These are phyloP conservation scores for Oophaga pumilio DNA, from an alignment of 2,113 vertebrate genomes.

Conservation along the genomic window DNA sequence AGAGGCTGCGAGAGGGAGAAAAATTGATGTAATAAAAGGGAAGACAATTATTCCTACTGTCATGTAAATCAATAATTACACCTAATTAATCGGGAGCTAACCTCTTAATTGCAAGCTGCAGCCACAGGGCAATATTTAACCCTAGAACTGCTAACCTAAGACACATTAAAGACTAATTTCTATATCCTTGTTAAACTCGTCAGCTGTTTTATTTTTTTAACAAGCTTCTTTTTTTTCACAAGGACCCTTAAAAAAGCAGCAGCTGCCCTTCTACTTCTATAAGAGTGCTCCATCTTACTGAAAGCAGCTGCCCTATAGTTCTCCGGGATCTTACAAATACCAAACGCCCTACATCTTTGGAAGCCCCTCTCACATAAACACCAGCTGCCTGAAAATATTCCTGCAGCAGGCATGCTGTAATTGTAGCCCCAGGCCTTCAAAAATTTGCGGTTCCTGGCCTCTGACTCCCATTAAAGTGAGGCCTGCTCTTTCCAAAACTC, in stretches of 20 bases:
- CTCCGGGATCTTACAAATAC: conserved; percentile 27
- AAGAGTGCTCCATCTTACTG: not conserved
- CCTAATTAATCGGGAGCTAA: conserved; percentile 44
- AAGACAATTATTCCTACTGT: conserved; percentile 36
- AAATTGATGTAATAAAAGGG: conserved; percentile 34
- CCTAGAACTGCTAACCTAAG: not conserved
- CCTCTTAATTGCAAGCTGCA: conserved; percentile 32
- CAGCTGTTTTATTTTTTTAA: not conserved
- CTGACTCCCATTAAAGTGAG: conserved; percentile 29
- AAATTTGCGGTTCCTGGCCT: conserved; percentile 28
- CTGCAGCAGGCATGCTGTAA: not conserved
- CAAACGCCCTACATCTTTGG: conserved; percentile 23
- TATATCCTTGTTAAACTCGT: not conserved
- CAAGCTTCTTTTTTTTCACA: not conserved
- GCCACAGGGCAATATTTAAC: conserved; percentile 33
- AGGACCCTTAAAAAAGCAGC: not conserved
- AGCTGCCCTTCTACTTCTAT: not conserved
- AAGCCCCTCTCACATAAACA: conserved; percentile 32
- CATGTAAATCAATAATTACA: conserved; percentile 40
- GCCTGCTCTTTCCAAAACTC: conserved; percentile 25
- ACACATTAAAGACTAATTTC: not conserved
- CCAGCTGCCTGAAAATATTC: conserved; percentile 36
- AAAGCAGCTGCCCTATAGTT: conserved; percentile 1
- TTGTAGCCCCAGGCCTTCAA: conserved; percentile 10
- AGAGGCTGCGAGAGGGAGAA: not conserved